These are phyloP conservation scores for Synergus laeviventris DNA, from an alignment of 2,888 invertebrate species.

Conservation along the genomic window DNA sequence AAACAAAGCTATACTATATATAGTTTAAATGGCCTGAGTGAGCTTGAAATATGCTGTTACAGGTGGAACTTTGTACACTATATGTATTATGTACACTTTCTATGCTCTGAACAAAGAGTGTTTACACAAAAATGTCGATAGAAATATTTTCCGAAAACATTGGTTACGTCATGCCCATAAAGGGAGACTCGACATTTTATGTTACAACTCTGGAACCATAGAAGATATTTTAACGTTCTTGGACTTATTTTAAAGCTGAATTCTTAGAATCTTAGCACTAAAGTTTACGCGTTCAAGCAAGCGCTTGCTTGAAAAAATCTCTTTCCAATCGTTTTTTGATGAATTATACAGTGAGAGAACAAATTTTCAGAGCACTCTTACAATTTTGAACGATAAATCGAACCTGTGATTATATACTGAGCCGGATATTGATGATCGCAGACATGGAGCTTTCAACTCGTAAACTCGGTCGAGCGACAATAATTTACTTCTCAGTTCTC, in stretches of 20 bases:
- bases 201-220: neutral
- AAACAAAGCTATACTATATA: conserved; percentile 10
- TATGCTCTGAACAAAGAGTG: too few relatives aligned
- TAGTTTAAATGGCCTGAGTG: conserved; percentile 3
- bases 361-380: too few relatives aligned
- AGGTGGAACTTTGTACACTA: conserved; percentile 5
- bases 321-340: too few relatives aligned
- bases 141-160: neutral
- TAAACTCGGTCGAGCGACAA: conserved; percentile 41
- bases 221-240: neutral
- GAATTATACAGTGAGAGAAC: too few relatives aligned
- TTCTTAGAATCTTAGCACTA: neutral
- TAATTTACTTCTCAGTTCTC: conserved; percentile 40
- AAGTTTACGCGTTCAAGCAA: too few relatives aligned
- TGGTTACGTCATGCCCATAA: neutral
- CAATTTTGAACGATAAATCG: neutral
- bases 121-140: too few relatives aligned
- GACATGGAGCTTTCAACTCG: conserved; percentile 30
- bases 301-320: too few relatives aligned
- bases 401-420: conserved; percentile 27
- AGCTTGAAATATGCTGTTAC: neutral
- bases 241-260: neutral
- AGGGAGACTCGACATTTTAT: neutral
- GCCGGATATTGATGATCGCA: conserved; percentile 22
- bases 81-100: too few relatives aligned